Evolutionary conservation across 2,888 invertebrate genomes (phyloP), one percentile per base, ranked within the genome.

Genomic region (Tetropium fuscum): DNA sequence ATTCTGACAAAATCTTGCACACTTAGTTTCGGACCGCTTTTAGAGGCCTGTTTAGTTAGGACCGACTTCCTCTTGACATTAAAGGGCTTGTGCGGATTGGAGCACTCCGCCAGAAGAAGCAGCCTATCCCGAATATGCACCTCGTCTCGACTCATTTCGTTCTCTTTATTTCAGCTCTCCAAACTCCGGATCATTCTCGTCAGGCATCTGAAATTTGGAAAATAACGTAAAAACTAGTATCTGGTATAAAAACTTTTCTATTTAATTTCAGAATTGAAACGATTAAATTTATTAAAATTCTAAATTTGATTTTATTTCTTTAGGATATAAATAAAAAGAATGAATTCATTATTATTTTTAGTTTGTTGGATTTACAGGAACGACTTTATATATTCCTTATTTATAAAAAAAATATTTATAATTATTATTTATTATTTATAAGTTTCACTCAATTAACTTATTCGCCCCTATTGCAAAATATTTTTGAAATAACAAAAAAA

Each of bases 111-210:
- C 69, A 84, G 76, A 77, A 84, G 82, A 75, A 84, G 80, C 71
- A 84, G 79, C 63, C 84, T 82, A 74, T 81, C 84, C 64, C 84
- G 82, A 69, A 84, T 76, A 77, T 82, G 82, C 75, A 83, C 80
- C 71, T 84, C 84, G 72, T 84, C 84, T 43, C 82, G 81, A 34
- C 63, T 71, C 72, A 72, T 72, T 43, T 8, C 36, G 36, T 13
- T 15, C 8, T 36, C 5, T 19, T 18, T 15, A 13, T 19, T 25
- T 27, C 25, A 2, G 27, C 15, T 48, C 34, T 11, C 10, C 4
- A 6, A 5, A 4, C 30, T 25, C 11, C 5, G 18, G 10, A 6
- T 32, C 30, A 1, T 7, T n/a, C 22, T 36, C 25, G 4, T 38
- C 7, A 15, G 38, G n/a, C 25, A 25, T 25, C 36, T 38, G 40